Conservation (phyloP, 2,888 invertebrate species). For the Beris morrisii region DNA sequence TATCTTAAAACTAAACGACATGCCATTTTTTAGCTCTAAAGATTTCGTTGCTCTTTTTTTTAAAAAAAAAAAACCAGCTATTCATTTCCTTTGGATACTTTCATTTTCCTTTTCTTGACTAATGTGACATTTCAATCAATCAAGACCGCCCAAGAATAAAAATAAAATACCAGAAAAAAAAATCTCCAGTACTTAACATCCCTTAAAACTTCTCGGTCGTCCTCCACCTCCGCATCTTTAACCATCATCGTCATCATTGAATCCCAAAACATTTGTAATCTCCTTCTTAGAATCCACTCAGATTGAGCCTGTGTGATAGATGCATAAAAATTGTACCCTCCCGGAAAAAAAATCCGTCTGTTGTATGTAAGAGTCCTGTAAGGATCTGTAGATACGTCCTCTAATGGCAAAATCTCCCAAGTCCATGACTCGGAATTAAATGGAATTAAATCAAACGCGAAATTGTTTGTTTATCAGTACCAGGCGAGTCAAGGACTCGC, state of each 20-base stretch:
- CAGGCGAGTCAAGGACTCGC: constrained; percentile 1
- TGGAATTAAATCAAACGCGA: constrained; percentile 41
- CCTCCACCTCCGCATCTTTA: constrained; percentile 6
- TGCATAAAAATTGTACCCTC: neutral
- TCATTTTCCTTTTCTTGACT: constrained; percentile 29
- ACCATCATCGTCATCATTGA: constrained; percentile 27
- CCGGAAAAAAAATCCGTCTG: neutral
- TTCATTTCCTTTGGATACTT: constrained; percentile 14
- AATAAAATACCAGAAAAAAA: constrained; percentile 16
- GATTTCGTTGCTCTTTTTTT: constrained; percentile 21
- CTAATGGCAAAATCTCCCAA: neutral
- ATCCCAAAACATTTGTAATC: constrained; percentile 36
- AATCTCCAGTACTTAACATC: constrained; percentile 30
- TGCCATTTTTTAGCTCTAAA: constrained; percentile 39
- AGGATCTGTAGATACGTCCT: neutral
- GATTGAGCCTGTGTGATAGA: constrained; percentile 21
- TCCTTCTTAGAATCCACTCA: constrained; percentile 27
- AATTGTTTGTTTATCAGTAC: constrained; percentile 40
- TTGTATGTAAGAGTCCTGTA: neutral
- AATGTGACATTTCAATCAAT: constrained; percentile 41
- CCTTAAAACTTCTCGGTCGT: neutral
- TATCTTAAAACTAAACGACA: constrained; percentile 40
- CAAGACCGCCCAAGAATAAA: constrained; percentile 28
- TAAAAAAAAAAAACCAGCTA: neutral
- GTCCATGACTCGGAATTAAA: constrained; percentile 32